Evolutionary conservation across 2,888 invertebrate species (phyloP).

Genomic region (Agrotis ipsilon): DNA sequence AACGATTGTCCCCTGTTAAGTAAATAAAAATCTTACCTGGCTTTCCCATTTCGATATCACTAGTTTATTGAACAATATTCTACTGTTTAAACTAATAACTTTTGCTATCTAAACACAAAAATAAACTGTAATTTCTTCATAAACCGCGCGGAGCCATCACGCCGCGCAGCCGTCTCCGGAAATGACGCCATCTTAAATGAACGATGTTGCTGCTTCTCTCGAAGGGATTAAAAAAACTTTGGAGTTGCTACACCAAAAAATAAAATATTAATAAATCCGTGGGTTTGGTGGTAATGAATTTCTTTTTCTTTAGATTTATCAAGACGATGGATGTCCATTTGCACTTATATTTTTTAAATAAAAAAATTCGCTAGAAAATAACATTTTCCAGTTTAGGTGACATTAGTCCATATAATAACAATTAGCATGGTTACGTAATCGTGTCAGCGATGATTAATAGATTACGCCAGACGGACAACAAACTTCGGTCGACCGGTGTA

Average conservation of each 20-base stretch:
- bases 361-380: neutral
- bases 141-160: slow-evolving; percentile 79
- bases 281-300: too few relatives aligned
- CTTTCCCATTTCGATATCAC: slow-evolving; percentile 80
- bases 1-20: slow-evolving; percentile 1
- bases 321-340: too few relatives aligned
- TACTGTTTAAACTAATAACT: slow-evolving; percentile 54
- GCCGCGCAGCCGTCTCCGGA: slow-evolving; percentile 80
- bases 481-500: slow-evolving; percentile 6
- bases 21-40: slow-evolving; percentile 80
- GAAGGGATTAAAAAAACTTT: slow-evolving; percentile 6
- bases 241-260: slow-evolving; percentile 54
- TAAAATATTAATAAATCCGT: too few relatives aligned
- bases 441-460: slow-evolving; percentile 14
- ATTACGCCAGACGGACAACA: neutral
- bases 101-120: slow-evolving; percentile 80
- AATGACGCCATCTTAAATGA: slow-evolving; percentile 84
- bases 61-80: slow-evolving; percentile 50
- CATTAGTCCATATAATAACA: neutral
- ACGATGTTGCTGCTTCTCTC: slow-evolving; percentile 63
- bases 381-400: neutral
- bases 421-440: too few relatives aligned
- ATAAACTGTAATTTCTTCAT: slow-evolving; percentile 78
- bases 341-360: too few relatives aligned
- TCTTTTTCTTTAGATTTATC: too few relatives aligned